Base-by-base conservation (phyloP, 2,113 vertebrate species). In the Montifringilla adamsi region DNA sequence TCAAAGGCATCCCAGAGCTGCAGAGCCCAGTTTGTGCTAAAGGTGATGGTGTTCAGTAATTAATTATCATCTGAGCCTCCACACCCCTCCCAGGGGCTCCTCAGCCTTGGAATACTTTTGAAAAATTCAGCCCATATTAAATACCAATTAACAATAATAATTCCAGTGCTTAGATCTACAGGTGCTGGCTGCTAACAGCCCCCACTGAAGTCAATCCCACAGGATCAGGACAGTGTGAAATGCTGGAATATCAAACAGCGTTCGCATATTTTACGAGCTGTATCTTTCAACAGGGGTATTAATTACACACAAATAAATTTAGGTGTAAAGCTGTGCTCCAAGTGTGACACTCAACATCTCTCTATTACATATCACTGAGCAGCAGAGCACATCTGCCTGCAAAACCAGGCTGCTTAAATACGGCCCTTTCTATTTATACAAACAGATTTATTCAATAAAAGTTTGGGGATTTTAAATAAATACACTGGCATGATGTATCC, bases 391-490 rank as follows among this genome's bases (percentile, higher is more conserved):
- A 80, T 83, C 85, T 86, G 83, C 72, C 84, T 28, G 59, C 55
- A 39, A 69, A 91, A 44, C 47, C 3, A 20, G 74, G 55, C 67
- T 19, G 28, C 88, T 74, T 77, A 64, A 91, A 77, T 7, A 47
- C 47, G 63, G 41, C 46, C 70, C 70, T 19, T 68, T n/a, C 90
- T 86, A 64, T 90, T 96, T 90, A 80, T 49, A 68, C 87, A 21
- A 37, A 6, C 80, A 96, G 90, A 94, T 96, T 93, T 78, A 88
- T 93, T 88, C 58, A 84, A 95, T 90, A 90, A 90, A 96, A 97
- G 64, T 92, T 90, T 7, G 44, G 72, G 63, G 69, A 33, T 81
- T 89, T 96, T 87, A 96, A 94, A 97, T 92, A 96, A 95, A 89
- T 66, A 70, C 77, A 23, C 83, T 84, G 69, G 93, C 84, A 18